Evolutionary conservation across 2,113 vertebrate species (phyloP).

Genomic region (Pelvicachromis taeniatus): DNA sequence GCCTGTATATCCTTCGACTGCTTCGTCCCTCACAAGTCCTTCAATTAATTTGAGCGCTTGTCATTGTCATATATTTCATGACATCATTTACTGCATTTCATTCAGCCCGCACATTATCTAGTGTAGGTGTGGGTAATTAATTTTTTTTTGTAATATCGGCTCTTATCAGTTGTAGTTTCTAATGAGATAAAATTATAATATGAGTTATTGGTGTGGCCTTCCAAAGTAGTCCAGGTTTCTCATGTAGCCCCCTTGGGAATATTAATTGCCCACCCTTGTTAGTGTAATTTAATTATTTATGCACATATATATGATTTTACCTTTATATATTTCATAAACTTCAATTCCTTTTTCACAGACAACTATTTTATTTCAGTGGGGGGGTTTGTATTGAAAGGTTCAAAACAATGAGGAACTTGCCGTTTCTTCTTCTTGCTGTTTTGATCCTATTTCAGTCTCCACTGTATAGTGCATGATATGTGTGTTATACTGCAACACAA

Average conservation of each 20-base stretch:
- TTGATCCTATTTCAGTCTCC: neutral
- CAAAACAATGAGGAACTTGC: neutral
- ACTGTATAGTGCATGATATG: neutral
- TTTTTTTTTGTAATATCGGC: no score
- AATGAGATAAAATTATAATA: no score
- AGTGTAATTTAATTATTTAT: neutral
- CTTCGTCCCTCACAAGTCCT: neutral
- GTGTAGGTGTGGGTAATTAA: no score
- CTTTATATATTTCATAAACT: neutral
- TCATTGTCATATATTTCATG: neutral
- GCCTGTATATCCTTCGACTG: neutral
- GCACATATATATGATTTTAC: neutral
- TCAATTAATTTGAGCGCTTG: neutral
- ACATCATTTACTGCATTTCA: neutral
- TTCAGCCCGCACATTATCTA: neutral
- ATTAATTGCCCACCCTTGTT: no score
- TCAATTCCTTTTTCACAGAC: neutral
- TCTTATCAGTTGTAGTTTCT: no score
- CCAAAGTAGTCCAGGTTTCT: no score
- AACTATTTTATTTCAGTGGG: neutral
- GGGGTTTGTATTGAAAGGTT: neutral
- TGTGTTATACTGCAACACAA: slow-evolving; percentile 50
- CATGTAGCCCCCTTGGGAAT: no score
- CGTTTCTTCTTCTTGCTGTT: neutral
- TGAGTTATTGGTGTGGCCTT: no score